Evolutionary conservation across 2,888 invertebrate species (phyloP), one percentile per base, ranked within the genome.

Genomic region (Panopea generosa): DNA sequence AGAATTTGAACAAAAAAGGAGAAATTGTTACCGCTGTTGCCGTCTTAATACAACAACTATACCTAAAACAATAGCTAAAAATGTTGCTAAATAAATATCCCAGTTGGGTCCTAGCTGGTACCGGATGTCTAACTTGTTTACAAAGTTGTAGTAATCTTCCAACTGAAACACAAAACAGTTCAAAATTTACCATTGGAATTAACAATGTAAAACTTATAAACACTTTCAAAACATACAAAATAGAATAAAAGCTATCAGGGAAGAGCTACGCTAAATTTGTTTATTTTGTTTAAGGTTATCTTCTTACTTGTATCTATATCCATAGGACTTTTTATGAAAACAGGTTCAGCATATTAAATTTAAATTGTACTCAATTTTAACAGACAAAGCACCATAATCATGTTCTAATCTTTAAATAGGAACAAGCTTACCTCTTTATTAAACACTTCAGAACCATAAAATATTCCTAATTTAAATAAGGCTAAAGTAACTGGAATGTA

Each of bases 401-500:
- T n/a, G n/a, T n/a, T n/a, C n/a, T n/a, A n/a, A n/a, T n/a, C n/a
- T n/a, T n/a, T n/a, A n/a, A n/a, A n/a, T n/a, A n/a, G n/a, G n/a
- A n/a, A n/a, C n/a, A n/a, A n/a, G 4, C 87, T 82, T 74, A 96
- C 96, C 93, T 96, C 96, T 92, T 95, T 95, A 50, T 96, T 91
- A 80, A 95, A 95, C 6, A 89, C 86, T 86, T 96, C 96, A 57
- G 96, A 84, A 77, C 95, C 95, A 84, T 96, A 96, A 62, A 96
- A 93, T 27, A 97, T 87, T 83, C 95, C 96, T 2, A 99, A 94
- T 88, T 98, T 96, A 49, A 97, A 94, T 22, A 99, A 94, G 0
- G 99, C 99, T 26, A 99, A 93, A 0, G 97, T 96, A 1, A 98
- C 98, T 2, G 99, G 99, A 38, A 99, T 95, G 52, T 96, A 96